Evolutionary conservation across 2,797 vertebrate species (phyloP), one percentile per base, ranked within the genome.

Genomic region (Pelochelys cantorii): DNA sequence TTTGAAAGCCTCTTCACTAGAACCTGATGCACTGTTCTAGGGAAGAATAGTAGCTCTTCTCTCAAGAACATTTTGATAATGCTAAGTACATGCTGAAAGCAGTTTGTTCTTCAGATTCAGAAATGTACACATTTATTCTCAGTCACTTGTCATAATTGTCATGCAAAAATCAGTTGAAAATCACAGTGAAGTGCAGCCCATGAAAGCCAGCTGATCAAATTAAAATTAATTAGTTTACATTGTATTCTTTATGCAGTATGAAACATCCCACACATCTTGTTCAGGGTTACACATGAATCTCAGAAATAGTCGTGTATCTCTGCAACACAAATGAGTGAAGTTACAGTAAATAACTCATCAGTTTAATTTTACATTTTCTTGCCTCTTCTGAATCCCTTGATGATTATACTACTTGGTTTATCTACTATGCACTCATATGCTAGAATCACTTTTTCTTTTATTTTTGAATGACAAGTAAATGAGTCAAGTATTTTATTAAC

Each of bases 181-280:
- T 93, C 89, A 88, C 59, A 90, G 74, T 18, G 0, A 94, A 90
- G 81, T 84, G n/a, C 59, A 93, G n/a, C 11, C 57, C 79, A 54
- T 59, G 75, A 84, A 91, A 84, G 53, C 18, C 68, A 90, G 55
- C 0, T 84, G 86, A 93, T 90, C 83, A 95, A 93, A 95, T 93
- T 89, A 93, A 93, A 94, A 95, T 90, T 93, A 90, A 93, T 95
- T 84, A 89, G 15, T 74, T 90, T 77, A 74, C 48, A 77, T 22
- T 34, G 25, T 81, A 42, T 83, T 91, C 83, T 86, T 92, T 90
- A 86, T 88, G 94, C 85, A 34, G 79, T 42, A 55, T 60, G 68
- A 92, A 85, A 89, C 90, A 83, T 86, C 79, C 84, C 42, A 89
- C 59, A 79, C 34, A 31, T 93, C 79, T 90, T 87, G 79, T 92